Evolutionary conservation across 2,797 vertebrate genomes (phyloP).

Genomic region (Momotus momota): DNA sequence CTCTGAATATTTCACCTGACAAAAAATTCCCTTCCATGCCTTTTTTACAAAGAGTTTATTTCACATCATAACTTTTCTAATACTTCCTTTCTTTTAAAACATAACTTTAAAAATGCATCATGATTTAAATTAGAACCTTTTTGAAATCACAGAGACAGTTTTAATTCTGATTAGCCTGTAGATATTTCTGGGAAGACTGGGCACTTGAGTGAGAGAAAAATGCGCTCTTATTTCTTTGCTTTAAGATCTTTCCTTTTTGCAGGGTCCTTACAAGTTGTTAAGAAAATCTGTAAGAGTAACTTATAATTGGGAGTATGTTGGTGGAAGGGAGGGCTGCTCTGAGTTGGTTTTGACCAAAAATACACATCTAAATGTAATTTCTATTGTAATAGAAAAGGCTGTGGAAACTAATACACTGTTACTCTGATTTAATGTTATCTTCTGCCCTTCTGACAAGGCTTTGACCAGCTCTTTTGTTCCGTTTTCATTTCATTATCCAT

Average conservation of each 20-base stretch:
- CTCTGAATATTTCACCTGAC: slow-evolving; percentile 5
- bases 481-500: not conserved
- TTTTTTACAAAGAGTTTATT: not conserved
- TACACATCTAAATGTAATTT: not conserved
- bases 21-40: not conserved
- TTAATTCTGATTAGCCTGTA: not conserved
- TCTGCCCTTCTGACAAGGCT: not conserved
- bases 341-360: not conserved
- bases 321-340: accelerated
- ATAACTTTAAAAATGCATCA: not conserved
- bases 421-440: not conserved
- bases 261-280: not conserved
- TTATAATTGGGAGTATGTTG: accelerated
- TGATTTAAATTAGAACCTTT: not conserved
- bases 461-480: not conserved
- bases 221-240: not conserved
- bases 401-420: not conserved
- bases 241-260: not conserved
- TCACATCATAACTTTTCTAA: not conserved
- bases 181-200: not conserved
- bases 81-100: not conserved
- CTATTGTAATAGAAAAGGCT: not conserved
- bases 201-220: not conserved
- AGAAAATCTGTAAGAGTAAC: not conserved
- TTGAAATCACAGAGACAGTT: not conserved